Percentiles rank a stretch among this genome's conserved stretches.
These are phyloP conservation scores for Bovichtus diacanthus DNA, from an alignment of 2,797 vertebrate genomes.

Conservation along the genomic window DNA sequence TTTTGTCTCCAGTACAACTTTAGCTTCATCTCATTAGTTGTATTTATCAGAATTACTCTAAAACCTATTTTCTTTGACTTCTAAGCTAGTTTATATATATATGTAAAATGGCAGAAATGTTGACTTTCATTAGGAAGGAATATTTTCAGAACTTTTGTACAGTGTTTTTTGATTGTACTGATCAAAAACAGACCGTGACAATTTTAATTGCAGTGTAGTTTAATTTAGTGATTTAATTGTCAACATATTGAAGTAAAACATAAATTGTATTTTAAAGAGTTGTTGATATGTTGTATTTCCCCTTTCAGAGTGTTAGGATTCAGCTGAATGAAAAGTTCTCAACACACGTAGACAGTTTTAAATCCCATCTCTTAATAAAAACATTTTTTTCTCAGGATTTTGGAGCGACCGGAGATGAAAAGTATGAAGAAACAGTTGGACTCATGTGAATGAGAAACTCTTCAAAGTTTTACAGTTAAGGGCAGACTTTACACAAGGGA, in stretches of 20 bases:
- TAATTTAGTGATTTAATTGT: not conserved
- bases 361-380: not conserved
- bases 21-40: not conserved
- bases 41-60: not conserved
- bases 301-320: not conserved
- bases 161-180: not conserved
- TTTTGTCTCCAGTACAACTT: not conserved
- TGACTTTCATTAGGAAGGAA: not conserved
- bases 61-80: not conserved
- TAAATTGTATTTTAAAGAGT: not conserved
- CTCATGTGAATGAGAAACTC: slow-evolving; percentile 10
- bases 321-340: not conserved
- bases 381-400: not conserved
- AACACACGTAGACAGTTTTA: not conserved
- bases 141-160: not conserved
- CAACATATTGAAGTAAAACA: not conserved
- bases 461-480: not conserved
- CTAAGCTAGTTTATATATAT: not conserved
- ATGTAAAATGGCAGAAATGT: not conserved
- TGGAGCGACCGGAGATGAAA: not conserved
- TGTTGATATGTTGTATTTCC: not conserved
- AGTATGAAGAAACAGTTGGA: not conserved
- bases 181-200: not conserved
- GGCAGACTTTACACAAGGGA: not conserved
- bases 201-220: too few species aligned